These are phyloP conservation scores for Macrotus californicus DNA, from an alignment of 2,113 vertebrate species.

Conservation along the genomic window DNA sequence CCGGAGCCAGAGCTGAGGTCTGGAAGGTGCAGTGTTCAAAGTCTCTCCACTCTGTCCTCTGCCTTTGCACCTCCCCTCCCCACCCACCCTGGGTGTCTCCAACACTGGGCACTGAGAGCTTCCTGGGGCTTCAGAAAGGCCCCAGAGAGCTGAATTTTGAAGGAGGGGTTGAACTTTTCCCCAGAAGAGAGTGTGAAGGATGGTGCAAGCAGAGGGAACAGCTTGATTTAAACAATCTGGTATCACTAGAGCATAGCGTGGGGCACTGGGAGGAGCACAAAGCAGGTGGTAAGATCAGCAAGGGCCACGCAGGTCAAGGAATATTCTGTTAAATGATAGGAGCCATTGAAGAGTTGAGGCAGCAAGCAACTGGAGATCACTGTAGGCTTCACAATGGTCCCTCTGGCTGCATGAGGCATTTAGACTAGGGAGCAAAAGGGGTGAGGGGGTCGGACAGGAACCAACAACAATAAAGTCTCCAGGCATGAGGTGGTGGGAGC, in stretches of 20 bases:
- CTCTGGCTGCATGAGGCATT: neutral
- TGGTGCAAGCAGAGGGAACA: neutral
- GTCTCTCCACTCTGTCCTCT: neutral
- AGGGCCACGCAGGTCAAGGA: neutral
- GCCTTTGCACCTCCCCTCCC: neutral
- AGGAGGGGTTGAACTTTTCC: neutral
- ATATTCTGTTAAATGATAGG: neutral
- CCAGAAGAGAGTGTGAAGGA: neutral
- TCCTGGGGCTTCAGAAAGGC: neutral
- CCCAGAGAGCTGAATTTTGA: neutral
- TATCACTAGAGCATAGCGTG: neutral
- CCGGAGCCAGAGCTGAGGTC: neutral
- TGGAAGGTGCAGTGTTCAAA: neutral
- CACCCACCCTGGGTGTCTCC: neutral
- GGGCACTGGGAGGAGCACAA: rapidly evolving
- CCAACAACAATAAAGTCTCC: neutral
- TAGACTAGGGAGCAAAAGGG: neutral
- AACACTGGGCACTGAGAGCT: neutral
- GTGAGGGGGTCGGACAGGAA: neutral
- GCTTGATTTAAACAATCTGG: neutral
- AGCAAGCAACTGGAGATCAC: too few species aligned
- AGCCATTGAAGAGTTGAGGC: neutral
- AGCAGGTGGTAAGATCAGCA: neutral
- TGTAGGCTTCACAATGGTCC: neutral
- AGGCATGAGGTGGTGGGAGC: neutral